Base-by-base conservation (phyloP, 1,140 invertebrate genomes). In the Brachionus rubens region DNA sequence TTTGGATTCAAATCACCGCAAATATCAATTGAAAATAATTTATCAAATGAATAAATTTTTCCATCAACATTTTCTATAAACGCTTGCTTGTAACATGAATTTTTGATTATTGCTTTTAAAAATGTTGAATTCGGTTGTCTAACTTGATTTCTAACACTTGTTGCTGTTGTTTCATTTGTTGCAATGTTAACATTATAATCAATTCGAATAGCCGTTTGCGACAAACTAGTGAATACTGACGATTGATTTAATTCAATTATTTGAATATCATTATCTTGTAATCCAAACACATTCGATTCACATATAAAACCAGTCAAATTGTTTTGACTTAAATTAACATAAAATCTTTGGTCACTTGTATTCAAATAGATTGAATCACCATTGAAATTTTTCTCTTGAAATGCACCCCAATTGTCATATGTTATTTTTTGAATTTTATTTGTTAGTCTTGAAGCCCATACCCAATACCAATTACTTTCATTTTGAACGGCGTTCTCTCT, bases 271-370 rank as follows among this genome's bases (percentile, higher is more conserved):
- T 19, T 0, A 16, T 59, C 54, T 33, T 21, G 33, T 2, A 59
- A 33, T 4, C 28, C 30, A 33, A n/a, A 33, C 16, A 59, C 36
- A 16, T 36, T 59, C 7, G 54, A 59, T 36, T 59, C 54, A 16
- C 54, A 59, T 14, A 59, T 59, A 59, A 59, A 59, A 19, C 54
- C 54, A 7, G 54, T 59, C 54, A 59, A 59, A 36, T 59, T 59
- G 10, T n/a, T 59, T 7, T n/a, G n/a, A 59, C 54, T 59, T 19
- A 59, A 19, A 12, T 36, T 16, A 0, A 59, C 54, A 59, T 59
- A 59, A 59, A 59, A 59, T 59, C 54, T 59, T 3, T 59, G 10
- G 2, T 59, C 54, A 9, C 1, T 1, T 33, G 30, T 33, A 19
- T 59, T 30, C 2, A 59, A 36, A 36, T 33, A 59, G 6, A 59